Conservation (phyloP, 2,888 invertebrate genomes). For the Sesia apiformis region DNA sequence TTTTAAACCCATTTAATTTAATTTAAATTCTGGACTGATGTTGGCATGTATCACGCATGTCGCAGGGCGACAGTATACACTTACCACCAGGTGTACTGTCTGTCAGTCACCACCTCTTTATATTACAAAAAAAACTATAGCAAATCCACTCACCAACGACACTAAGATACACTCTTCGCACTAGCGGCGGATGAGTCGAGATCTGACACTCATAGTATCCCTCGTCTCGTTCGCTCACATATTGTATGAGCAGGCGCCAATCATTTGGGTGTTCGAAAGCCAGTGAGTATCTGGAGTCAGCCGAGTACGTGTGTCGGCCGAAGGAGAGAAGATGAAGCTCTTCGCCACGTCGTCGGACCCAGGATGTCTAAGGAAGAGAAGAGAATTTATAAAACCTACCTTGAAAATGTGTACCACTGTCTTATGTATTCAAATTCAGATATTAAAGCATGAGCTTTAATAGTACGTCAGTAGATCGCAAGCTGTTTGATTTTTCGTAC, state of each 20-base stretch:
- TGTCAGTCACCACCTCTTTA: neutral
- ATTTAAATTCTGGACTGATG: too few species aligned
- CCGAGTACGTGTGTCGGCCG: constrained; percentile 77
- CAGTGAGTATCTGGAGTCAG: constrained; percentile 79
- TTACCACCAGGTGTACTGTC: too few species aligned
- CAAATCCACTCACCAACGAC: constrained; percentile 80
- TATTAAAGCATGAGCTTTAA: too few species aligned
- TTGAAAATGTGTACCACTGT: too few species aligned
- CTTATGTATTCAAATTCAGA: too few species aligned
- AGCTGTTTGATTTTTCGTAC: too few species aligned
- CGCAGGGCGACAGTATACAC: too few species aligned
- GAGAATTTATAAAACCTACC: too few species aligned
- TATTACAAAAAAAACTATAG: neutral
- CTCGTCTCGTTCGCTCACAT: constrained; percentile 82
- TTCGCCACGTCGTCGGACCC: constrained; percentile 80
- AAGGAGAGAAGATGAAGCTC: constrained; percentile 81
- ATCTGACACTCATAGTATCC: constrained; percentile 88
- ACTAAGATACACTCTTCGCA: constrained; percentile 78
- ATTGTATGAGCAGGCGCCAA: constrained; percentile 83
- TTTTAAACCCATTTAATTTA: too few species aligned
- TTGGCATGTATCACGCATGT: too few species aligned
- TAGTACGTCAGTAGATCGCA: too few species aligned
- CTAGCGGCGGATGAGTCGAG: constrained; percentile 84
- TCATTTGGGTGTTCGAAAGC: constrained; percentile 83
- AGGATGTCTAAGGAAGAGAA: constrained; percentile 70